Base-by-base conservation (phyloP, 1,140 invertebrate species). In the Prorops nasuta region DNA sequence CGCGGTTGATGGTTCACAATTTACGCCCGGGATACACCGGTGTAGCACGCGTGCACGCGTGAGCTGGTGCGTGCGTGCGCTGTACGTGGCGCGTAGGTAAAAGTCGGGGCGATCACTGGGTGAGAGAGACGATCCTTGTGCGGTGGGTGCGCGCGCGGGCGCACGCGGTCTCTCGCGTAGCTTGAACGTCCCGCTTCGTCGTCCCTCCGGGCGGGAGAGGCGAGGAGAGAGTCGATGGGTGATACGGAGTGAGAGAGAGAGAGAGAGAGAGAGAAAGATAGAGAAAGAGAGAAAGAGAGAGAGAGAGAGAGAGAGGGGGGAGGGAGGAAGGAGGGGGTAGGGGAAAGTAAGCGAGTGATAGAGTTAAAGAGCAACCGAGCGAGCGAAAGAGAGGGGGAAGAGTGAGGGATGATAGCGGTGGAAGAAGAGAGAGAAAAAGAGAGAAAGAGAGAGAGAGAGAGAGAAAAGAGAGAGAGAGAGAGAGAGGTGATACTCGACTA, bases 401-500 rank as follows among this genome's bases (percentile, higher is more conserved):
- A n/a, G n/a, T n/a, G n/a, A n/a, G n/a, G n/a, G n/a, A n/a, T n/a
- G n/a, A n/a, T n/a, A n/a, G n/a, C n/a, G n/a, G n/a, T 4, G 16
- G 19, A 42, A 42, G 38, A 34, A 19, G 15, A 20, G 34, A 22
- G 28, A 18, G 36, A 4, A 45, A 48, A 12, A 18, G 14, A 32
- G 22, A 51, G 17, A 3, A 22, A 9, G 15, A 35, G 1, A 10
- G 19, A 47, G 1, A 31, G 34, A 47, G 21, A 14, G 39, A 32
- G 32, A 21, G 18, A 39, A n/a, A 45, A n/a, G 41, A 51, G 18
- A 17, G 8, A 40, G 37, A 14, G 14, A 19, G 43, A 56, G 32
- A n/a, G 39, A 49, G 49, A 64, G 56, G 53, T 56, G 63, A 67
- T 40, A 52, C 53, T 60, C 60, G 55, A 58, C 63, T 60, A 51